Evolutionary conservation across 2,888 invertebrate genomes (phyloP).

Genomic region (Gymnosoma rotundatum): DNA sequence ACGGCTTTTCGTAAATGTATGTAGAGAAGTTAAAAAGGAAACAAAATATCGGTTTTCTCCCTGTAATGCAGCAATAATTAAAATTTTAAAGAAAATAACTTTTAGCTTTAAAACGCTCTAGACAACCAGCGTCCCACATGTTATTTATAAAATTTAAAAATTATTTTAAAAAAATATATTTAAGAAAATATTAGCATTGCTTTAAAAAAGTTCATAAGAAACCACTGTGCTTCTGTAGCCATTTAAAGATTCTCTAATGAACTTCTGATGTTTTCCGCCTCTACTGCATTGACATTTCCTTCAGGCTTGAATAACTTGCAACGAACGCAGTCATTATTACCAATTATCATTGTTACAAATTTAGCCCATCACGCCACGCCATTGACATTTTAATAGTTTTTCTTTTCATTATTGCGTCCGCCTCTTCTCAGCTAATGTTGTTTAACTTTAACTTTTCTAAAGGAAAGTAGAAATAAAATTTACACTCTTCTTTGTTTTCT

Average conservation of each 20-base stretch:
- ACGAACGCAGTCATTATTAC: conserved; percentile 39
- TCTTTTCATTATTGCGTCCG: conserved; percentile 8
- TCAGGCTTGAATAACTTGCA: neutral
- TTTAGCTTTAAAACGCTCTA: too few species aligned
- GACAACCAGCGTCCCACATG: too few species aligned
- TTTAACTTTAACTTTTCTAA: neutral
- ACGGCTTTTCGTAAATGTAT: too few species aligned
- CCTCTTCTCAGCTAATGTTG: neutral
- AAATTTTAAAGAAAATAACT: too few species aligned
- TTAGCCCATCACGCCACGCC: conserved; percentile 34
- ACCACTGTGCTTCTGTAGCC: neutral
- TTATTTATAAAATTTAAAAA: too few species aligned
- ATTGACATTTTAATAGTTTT: conserved; percentile 64
- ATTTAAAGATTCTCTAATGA: conserved; percentile 10
- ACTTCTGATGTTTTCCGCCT: neutral
- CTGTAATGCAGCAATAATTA: too few species aligned
- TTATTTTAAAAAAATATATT: too few species aligned
- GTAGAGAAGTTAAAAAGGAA: too few species aligned
- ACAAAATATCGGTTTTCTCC: too few species aligned
- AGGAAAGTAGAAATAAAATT: too few species aligned
- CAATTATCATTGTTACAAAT: conserved; percentile 50
- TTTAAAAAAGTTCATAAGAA: too few species aligned
- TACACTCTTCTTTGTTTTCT: neutral
- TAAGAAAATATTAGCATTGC: too few species aligned
- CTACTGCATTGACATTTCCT: neutral